Evolutionary conservation across 2,797 vertebrate species (phyloP).

Genomic region (Tiaroga cobitis): DNA sequence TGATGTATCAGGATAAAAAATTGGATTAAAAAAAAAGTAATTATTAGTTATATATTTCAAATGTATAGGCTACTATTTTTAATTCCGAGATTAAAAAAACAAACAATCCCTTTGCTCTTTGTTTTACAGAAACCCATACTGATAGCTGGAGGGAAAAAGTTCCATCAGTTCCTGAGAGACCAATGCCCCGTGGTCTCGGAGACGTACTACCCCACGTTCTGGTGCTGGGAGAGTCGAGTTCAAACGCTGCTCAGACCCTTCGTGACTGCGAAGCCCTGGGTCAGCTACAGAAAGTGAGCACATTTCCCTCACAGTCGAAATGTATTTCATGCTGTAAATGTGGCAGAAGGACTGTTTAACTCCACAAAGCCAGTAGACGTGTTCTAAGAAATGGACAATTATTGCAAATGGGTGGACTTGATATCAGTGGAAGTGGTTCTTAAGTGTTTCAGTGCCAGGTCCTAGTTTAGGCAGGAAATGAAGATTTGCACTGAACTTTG

Average conservation of each 20-base stretch:
- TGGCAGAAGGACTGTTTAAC: background rate
- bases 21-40: background rate
- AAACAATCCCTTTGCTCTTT: background rate
- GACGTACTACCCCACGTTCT: constrained; percentile 96
- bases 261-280: constrained; percentile 91
- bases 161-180: constrained; percentile 90
- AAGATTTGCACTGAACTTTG: background rate
- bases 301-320: constrained; percentile 44
- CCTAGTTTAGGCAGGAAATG: background rate
- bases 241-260: constrained; percentile 96
- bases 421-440: background rate
- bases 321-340: background rate
- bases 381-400: background rate
- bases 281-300: constrained; percentile 94
- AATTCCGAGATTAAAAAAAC: background rate
- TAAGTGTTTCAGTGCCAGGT: background rate
- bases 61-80: background rate
- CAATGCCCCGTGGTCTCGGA: constrained; percentile 95
- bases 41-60: background rate
- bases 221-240: constrained; percentile 98
- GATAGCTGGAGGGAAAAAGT: constrained; percentile 89
- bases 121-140: constrained; percentile 91
- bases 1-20: background rate
- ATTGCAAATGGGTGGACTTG: background rate
- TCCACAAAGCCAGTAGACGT: background rate